Base-by-base conservation (phyloP, 92 coral and sea anemone genomes). In the Porites divaricata region DNA sequence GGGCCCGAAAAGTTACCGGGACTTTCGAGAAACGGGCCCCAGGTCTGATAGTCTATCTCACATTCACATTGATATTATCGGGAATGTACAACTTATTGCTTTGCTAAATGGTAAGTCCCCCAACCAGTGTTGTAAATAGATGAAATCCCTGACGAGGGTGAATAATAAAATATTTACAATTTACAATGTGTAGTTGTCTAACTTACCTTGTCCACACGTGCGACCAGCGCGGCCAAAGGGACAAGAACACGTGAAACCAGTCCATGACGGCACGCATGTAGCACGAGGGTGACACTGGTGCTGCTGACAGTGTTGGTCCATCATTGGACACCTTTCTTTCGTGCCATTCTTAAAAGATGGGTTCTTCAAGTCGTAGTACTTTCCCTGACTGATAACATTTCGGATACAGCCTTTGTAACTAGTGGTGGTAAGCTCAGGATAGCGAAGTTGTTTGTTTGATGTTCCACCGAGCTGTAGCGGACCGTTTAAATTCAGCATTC, bases 391-490 rank as follows among this genome's bases (percentile, higher is more conserved):
- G 71, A 86, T 88, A 2, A 96, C 93, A 66, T 96, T 92, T 17
- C 98, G 96, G 68, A 96, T 96, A 70, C 99, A 96, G 21, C 99
- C 99, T 22, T 76, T 89, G 87, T 85, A 95, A 69, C 79, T 90
- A 9, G 82, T 88, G 59, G 77, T 63, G 64, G 71, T 76, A 11
- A 96, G 91, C 13, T 77, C 71, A 9, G 96, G 96, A 74, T 92
- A 95, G 25, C 76, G 68, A 70, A 95, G 89, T 72, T 87, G 90
- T 14, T 88, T 82, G 21, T 72, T 75, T 9, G 92, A 88, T 25
- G 95, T 75, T 6, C 99, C 99, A 17, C 99, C 99, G 9, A 96
- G 87, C 76, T 96, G 98, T 51, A 96, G 85, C 21, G 99, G 98
- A 4, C 86, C 94, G 49, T 92, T 91, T 19, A 92, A 75, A 68